Base-by-base conservation (phyloP, 2,797 vertebrate species). In the Ispidina lecontei region DNA sequence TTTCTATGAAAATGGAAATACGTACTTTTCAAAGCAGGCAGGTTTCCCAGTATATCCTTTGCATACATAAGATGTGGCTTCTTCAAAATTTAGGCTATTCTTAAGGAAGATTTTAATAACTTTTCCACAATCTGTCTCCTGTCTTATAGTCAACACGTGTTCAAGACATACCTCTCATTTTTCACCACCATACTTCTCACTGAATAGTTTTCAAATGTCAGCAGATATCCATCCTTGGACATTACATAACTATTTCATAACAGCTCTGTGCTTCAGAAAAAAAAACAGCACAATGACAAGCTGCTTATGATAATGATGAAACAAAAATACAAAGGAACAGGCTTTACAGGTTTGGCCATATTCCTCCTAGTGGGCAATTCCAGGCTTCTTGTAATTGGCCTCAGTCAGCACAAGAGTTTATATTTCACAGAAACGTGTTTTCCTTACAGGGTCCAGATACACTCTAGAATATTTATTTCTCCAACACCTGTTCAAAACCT, bases 221-320 rank as follows among this genome's bases (percentile, higher is more conserved):
- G 76, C 73, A 91, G 83, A 92, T 94, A 92, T 25, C 84, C 93
- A 84, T 79, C 87, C 89, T 62, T 86, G 92, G 89, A 81, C 92
- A 95, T 95, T 91, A 95, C 18, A 58, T 79, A 96, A 96, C 89
- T 56, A 94, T 95, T 96, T 95, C 78, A 71, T 96, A 96, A 96
- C 92, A 89, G 62, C 69, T 82, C 78, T 25, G 14, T 52, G 49
- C 79, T 89, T 79, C 78, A 43, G 71, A n/a, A 69, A 75, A 74
- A 31, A 39, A 64, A 21, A 19, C n/a, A 43, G 22, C 17, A 39
- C 4, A 63, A 73, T 55, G 31, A 90, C 74, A 91, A 90, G 60
- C 37, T 3, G 26, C 52, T 72, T 63, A 52, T 7, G 49, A 67
- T 75, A 79, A 77, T 3, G 56, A 64, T 25, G 73, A 72, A 88